A percentile compares a stretch with the other conserved stretches of the same genome.
phyloP scores from a whole-genome alignment of 2,797 vertebrate species.

The Pantherophis alleghaniensis region DNA sequence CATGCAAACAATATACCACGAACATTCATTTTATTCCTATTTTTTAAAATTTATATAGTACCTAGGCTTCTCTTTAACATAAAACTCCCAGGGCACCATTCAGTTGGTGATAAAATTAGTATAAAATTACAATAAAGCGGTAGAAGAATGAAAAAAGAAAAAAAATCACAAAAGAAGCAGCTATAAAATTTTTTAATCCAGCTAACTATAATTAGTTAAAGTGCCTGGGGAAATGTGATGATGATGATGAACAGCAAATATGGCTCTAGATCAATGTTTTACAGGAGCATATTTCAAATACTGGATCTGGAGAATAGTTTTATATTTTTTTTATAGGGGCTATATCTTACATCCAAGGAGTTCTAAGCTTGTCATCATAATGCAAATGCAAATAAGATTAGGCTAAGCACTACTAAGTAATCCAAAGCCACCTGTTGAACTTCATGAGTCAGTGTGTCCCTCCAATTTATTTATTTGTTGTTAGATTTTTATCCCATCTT shows the following conservation, averaged over 20 bases:
- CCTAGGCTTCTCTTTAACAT: neutral
- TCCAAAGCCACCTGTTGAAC: neutral
- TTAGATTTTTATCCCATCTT: neutral
- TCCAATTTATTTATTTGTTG: neutral
- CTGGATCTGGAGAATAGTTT: neutral
- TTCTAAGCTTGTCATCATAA: neutral
- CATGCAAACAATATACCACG: neutral
- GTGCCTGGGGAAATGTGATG: neutral
- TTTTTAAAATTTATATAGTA: neutral
- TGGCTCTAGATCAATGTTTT: neutral
- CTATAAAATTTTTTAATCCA: neutral
- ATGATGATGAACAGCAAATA: neutral
- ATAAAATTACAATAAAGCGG: neutral
- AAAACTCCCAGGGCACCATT: neutral
- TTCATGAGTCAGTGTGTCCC: neutral
- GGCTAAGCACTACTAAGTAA: neutral
- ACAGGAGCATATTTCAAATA: neutral
- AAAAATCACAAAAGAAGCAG: neutral
- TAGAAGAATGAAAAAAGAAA: neutral
- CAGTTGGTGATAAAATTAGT: neutral
- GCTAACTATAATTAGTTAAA: neutral
- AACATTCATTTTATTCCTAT: neutral
- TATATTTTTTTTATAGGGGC: neutral
- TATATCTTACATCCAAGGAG: neutral
- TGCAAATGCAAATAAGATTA: neutral